Percentiles rank a stretch among this genome's conserved stretches.
These are phyloP conservation scores for Nibea albiflora DNA, from an alignment of 2,113 vertebrate genomes.

Conservation along the genomic window DNA sequence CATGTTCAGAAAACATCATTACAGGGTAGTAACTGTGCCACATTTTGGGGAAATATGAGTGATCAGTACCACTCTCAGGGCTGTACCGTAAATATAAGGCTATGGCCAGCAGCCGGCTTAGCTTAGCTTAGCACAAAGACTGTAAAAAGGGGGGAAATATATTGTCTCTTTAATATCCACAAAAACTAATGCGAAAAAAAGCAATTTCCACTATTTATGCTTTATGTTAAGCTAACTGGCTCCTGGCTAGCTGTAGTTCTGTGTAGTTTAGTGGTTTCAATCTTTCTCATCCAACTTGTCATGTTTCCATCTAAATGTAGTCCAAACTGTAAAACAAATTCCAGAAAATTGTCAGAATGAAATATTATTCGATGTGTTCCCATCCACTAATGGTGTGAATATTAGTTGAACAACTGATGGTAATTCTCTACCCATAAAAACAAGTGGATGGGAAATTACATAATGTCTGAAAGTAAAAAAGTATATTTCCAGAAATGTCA, in stretches of 20 bases:
- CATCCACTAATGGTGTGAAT: not conserved
- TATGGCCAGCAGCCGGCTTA: not conserved
- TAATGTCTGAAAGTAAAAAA: not conserved
- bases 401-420: not conserved
- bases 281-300: not conserved
- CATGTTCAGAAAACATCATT: not conserved
- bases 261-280: not conserved
- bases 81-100: not conserved
- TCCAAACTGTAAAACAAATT: not conserved
- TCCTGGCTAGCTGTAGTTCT: not conserved
- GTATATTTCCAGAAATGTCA: not conserved
- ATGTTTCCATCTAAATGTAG: not conserved
- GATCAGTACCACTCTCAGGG: not conserved
- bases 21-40: not conserved
- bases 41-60: not conserved
- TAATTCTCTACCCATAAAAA: not conserved
- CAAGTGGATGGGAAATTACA: not conserved
- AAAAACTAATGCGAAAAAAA: not conserved
- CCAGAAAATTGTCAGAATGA: not conserved
- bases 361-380: not conserved
- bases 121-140: slow-evolving; percentile 1
- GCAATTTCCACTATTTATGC: not conserved
- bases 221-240: not conserved
- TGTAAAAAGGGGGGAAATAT: not conserved
- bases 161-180: not conserved